A percentile compares a stretch with the other conserved stretches of the same genome.
These are phyloP conservation scores for Dromococcyx pavoninus DNA, from an alignment of 2,797 vertebrate genomes.

Conservation along the genomic window DNA sequence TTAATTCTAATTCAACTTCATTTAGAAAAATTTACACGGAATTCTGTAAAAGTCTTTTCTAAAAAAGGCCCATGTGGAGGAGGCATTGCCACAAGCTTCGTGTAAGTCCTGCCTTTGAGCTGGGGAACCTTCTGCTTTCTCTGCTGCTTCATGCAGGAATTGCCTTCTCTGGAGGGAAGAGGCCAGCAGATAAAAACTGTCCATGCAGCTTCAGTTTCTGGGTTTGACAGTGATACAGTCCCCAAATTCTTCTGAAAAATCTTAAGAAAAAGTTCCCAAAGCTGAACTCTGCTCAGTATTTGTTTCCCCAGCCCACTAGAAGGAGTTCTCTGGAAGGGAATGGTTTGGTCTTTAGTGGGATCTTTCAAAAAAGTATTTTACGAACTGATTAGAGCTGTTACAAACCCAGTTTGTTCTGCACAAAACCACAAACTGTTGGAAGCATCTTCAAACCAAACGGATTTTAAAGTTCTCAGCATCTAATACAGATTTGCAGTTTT, in stretches of 20 bases:
- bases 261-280: neutral
- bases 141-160: neutral
- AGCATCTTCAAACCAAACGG: neutral
- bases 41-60: neutral
- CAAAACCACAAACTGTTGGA: neutral
- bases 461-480: neutral
- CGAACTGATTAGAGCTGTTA: neutral
- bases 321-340: neutral
- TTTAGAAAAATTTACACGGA: neutral
- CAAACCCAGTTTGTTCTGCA: neutral
- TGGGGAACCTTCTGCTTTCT: neutral
- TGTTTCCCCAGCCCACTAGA: neutral
- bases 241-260: neutral
- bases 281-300: neutral
- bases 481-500: neutral
- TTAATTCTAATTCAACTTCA: neutral
- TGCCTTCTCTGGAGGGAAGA: neutral
- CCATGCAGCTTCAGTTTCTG: neutral
- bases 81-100: rapidly evolving
- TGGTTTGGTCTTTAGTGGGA: neutral
- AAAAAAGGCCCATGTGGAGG: neutral
- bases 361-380: neutral
- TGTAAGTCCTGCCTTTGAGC: neutral
- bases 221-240: neutral
- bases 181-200: neutral